A percentile compares a stretch with the other conserved stretches of the same genome.
These are phyloP conservation scores for Prenolepis imparis DNA, from an alignment of 2,888 invertebrate genomes.

Conservation along the genomic window DNA sequence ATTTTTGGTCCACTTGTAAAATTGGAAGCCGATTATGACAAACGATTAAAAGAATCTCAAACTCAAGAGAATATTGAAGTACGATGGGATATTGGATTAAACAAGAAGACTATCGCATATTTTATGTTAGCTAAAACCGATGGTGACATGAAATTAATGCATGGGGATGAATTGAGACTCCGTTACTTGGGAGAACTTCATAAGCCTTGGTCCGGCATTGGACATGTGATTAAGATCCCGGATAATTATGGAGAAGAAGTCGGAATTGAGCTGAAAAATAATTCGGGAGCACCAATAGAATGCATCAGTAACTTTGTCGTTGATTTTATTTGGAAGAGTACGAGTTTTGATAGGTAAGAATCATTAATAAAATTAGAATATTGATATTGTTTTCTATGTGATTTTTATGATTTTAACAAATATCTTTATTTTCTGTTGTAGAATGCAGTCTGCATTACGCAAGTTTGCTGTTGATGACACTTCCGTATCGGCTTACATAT, in stretches of 20 bases:
- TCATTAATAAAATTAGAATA: not conserved
- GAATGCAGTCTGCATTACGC: slow-evolving; percentile 97
- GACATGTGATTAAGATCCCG: slow-evolving; percentile 98
- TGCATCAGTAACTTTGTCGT: slow-evolving; percentile 98
- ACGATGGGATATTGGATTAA: slow-evolving; percentile 99
- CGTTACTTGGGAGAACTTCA: slow-evolving; percentile 97
- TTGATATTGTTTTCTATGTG: not conserved
- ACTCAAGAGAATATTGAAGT: slow-evolving; percentile 99
- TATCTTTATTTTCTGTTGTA: slow-evolving; percentile 82
- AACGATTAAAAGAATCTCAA: slow-evolving; percentile 98
- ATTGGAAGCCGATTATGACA: slow-evolving; percentile 99
- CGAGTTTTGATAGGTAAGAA: slow-evolving; percentile 96
- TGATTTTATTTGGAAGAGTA: slow-evolving; percentile 99
- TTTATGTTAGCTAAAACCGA: slow-evolving; percentile 99
- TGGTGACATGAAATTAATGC: slow-evolving; percentile 99
- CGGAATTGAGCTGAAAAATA: slow-evolving; percentile 97
- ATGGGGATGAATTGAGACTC: slow-evolving; percentile 98
- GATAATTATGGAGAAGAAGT: slow-evolving; percentile 99
- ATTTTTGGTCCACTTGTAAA: slow-evolving; percentile 99
- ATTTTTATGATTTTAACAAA: not conserved
- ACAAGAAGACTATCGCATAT: slow-evolving; percentile 99
- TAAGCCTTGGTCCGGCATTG: slow-evolving; percentile 98
- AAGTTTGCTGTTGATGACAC: slow-evolving; percentile 98
- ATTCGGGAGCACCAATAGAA: slow-evolving; percentile 96
- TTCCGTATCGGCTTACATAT: slow-evolving; percentile 99